phyloP scores from a whole-genome alignment of 2,888 invertebrate species.

The Pristionchus mayeri region DNA sequence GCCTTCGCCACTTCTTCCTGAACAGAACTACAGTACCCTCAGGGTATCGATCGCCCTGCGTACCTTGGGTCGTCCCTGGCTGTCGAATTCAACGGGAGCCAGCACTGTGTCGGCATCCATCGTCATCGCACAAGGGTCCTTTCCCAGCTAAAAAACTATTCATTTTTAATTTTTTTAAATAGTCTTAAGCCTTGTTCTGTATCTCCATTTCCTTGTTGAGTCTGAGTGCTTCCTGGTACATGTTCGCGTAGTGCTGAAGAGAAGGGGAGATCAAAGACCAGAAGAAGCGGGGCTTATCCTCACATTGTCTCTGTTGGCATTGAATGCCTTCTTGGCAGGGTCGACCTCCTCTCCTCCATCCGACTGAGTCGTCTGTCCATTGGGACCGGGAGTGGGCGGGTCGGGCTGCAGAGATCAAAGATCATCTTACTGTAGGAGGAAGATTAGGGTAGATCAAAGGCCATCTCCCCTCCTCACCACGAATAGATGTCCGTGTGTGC shows the following conservation, averaged over 20 bases:
- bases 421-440: neutral
- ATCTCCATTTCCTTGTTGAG: constrained; percentile 57
- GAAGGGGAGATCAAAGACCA: constrained; percentile 26
- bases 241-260: constrained; percentile 71
- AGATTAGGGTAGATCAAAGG: constrained; percentile 26
- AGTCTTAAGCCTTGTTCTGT: constrained; percentile 24
- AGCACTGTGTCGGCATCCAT: neutral
- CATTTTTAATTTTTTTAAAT: neutral
- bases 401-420: constrained; percentile 43
- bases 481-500: constrained; percentile 63
- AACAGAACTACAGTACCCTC: constrained; percentile 8
- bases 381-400: constrained; percentile 42
- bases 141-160: neutral
- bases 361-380: neutral
- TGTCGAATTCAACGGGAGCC: constrained; percentile 37
- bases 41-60: neutral
- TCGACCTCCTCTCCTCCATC: constrained; percentile 27
- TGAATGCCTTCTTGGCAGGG: constrained; percentile 45
- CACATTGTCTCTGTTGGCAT: constrained; percentile 38
- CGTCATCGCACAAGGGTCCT: constrained; percentile 27
- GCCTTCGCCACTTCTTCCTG: constrained; percentile 13
- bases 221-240: constrained; percentile 68
- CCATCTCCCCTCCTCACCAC: constrained; percentile 51
- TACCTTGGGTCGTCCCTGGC: constrained; percentile 34
- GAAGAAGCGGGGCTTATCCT: neutral